phyloP scores from a whole-genome alignment of 1,140 invertebrate genomes.

The Palaemon carinicauda region DNA sequence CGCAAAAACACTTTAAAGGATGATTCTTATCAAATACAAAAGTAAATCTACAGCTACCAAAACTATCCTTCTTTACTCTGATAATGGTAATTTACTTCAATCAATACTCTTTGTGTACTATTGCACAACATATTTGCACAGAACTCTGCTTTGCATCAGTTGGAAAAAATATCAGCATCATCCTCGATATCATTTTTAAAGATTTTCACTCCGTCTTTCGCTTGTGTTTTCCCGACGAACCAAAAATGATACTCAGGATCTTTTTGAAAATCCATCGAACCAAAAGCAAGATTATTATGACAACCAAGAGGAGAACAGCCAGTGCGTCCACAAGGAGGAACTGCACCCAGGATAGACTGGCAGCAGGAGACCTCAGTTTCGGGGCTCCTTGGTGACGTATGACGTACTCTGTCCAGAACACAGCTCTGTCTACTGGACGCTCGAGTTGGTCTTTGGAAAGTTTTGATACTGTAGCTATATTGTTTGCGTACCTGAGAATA shows the following conservation, averaged over 20 bases:
- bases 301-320: background rate
- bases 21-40: too few relatives aligned
- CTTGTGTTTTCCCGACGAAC: background rate
- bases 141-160: too few relatives aligned
- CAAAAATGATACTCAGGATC: background rate
- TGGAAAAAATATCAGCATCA: too few relatives aligned
- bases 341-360: conserved; percentile 20
- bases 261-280: background rate
- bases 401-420: conserved; percentile 70
- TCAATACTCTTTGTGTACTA: too few relatives aligned
- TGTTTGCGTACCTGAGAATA: background rate
- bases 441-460: background rate
- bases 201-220: too few relatives aligned
- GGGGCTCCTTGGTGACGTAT: conserved; percentile 67
- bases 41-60: too few relatives aligned
- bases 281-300: background rate
- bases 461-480: background rate
- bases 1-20: too few relatives aligned
- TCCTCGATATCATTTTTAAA: too few relatives aligned
- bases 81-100: too few relatives aligned
- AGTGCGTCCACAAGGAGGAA: background rate
- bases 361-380: conserved; percentile 64
- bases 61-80: too few relatives aligned
- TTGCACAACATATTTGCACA: too few relatives aligned
- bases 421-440: conserved; percentile 25